Base-by-base conservation (phyloP, 35 echinoderm and acorn worm species). In the Chiridota heheva region DNA sequence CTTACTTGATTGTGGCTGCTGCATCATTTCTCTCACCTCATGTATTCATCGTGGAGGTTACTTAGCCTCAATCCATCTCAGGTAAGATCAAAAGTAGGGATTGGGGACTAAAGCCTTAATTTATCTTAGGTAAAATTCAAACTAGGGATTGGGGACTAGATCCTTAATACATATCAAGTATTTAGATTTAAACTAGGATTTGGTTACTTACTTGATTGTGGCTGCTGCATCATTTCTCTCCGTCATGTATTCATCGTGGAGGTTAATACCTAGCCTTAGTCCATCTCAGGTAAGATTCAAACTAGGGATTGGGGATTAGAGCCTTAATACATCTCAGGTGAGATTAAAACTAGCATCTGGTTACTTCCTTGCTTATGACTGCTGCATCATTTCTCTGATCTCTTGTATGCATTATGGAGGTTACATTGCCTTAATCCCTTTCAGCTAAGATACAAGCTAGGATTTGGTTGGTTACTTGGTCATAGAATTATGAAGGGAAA, bases 21-120 rank as follows among this genome's bases (percentile, higher is more conserved):
- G 16, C 95, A 98, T 89, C 95, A 98, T 56, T 98, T 98, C 95
- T 92, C 89, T 0, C 89, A 98, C 53, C 74, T 98, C 18, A 92
- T 98, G 61, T 22, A 53, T 53, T 10, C 48, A 53, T 53, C 22
- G 22, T 53, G 48, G 48, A 53, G 48, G 48, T 22, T 53, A 53
- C 22, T 53, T 10, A 53, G 48, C 22, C 48, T 53, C 48, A 53
- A 53, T 13, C 48, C 48, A 53, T 13, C 48, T 13, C 48, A 13
- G 48, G 48, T 53, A 53, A 81, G 44, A 22, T 31, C 15, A 26
- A 37, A 27, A 22, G 2, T 72, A 27, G n/a, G n/a, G n/a, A n/a
- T n/a, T n/a, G n/a, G n/a, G n/a, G n/a, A n/a, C n/a, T n/a, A n/a
- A n/a, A n/a, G n/a, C n/a, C n/a, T n/a, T n/a, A n/a, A n/a, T n/a